Percentiles rank a stretch among this genome's conserved stretches.
phyloP scores from a whole-genome alignment of 2,888 invertebrate genomes.

The Platycheirus albimanus region DNA sequence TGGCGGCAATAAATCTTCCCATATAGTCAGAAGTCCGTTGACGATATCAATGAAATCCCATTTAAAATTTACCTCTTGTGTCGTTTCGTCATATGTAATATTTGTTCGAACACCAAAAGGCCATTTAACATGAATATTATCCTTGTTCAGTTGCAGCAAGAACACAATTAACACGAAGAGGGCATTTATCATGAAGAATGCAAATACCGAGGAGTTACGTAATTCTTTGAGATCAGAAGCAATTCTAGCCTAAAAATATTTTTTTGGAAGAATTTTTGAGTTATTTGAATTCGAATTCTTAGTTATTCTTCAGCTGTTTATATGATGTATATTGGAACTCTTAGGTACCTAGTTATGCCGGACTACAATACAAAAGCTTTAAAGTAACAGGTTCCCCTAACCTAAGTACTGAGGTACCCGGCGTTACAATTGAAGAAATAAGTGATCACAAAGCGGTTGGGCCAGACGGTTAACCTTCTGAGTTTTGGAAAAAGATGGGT shows the following conservation, averaged over 20 bases:
- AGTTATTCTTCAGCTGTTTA: neutral
- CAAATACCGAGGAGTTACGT: slow-evolving; percentile 96
- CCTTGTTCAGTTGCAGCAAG: slow-evolving; percentile 99
- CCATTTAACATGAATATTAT: slow-evolving; percentile 97
- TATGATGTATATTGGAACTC: too few relatives aligned
- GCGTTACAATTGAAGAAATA: too few relatives aligned
- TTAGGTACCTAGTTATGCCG: too few relatives aligned
- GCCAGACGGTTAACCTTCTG: too few relatives aligned
- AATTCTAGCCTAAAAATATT: slow-evolving; percentile 92
- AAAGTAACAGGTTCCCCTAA: too few relatives aligned
- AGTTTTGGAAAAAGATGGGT: too few relatives aligned
- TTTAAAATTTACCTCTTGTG: slow-evolving; percentile 91
- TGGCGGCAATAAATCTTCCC: slow-evolving; percentile 67
- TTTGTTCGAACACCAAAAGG: slow-evolving; percentile 97
- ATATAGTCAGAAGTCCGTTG: slow-evolving; percentile 2
- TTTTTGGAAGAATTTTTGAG: neutral
- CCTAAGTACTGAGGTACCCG: too few relatives aligned
- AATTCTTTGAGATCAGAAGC: slow-evolving; percentile 95
- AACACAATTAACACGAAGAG: slow-evolving; percentile 99
- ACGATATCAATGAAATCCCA: slow-evolving; percentile 76
- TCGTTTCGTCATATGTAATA: slow-evolving; percentile 94
- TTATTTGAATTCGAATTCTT: slow-evolving; percentile 26
- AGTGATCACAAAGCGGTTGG: too few relatives aligned
- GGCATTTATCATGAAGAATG: slow-evolving; percentile 99
- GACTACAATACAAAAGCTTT: too few relatives aligned